Evolutionary conservation across 2,888 invertebrate species (phyloP).

Genomic region (Polydrusus tereticollis): DNA sequence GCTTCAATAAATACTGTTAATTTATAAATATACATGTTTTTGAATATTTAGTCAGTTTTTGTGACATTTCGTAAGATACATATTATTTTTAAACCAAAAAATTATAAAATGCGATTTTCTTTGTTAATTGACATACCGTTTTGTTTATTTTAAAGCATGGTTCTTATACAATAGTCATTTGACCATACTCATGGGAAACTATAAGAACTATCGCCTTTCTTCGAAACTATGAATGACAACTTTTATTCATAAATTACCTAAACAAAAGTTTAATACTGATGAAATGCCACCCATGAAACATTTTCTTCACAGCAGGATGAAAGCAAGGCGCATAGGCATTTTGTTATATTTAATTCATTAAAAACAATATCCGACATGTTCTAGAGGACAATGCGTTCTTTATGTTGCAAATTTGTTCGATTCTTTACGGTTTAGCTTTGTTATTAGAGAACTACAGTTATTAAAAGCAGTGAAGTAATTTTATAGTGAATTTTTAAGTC

Average conservation of each 20-base stretch:
- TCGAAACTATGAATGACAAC: constrained; percentile 3
- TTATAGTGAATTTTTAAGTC: background rate
- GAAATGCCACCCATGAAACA: constrained; percentile 23
- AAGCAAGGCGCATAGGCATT: constrained; percentile 11
- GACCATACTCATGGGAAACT: no score
- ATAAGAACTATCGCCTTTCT: no score
- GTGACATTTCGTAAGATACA: no score
- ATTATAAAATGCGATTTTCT: no score
- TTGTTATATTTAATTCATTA: constrained; percentile 34
- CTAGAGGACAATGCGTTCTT: constrained; percentile 3
- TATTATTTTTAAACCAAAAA: no score
- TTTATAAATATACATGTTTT: no score
- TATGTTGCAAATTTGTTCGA: constrained; percentile 5
- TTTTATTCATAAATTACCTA: constrained; percentile 15
- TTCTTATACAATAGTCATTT: no score
- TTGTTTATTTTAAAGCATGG: no score
- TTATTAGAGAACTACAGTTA: constrained; percentile 11
- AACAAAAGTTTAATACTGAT: constrained; percentile 19
- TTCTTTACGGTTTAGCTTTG: constrained; percentile 8
- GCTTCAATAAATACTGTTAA: no score
- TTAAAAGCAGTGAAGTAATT: background rate
- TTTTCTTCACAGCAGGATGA: constrained; percentile 30
- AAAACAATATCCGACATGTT: constrained; percentile 23
- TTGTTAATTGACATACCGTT: no score
- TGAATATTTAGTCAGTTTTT: no score